A percentile compares a stretch with the other conserved stretches of the same genome.
Evolutionary conservation across 2,113 vertebrate genomes (phyloP).

Genomic region (Muntiacus muntjak): DNA sequence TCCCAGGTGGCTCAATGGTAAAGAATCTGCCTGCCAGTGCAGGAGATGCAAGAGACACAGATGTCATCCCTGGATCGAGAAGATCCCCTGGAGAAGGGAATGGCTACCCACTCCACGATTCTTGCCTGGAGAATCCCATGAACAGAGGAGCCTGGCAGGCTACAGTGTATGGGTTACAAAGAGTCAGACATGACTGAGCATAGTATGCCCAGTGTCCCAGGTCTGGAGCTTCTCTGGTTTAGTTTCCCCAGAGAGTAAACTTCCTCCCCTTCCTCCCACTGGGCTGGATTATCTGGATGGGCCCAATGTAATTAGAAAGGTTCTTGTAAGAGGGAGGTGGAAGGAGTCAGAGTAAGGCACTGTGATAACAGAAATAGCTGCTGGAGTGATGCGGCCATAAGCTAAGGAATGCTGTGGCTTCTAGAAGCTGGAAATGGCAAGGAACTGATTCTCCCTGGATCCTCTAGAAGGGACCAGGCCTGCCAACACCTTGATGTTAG

Average conservation of each 20-base stretch:
- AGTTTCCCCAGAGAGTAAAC: not conserved
- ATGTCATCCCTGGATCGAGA: not conserved
- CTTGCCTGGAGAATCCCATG: not conserved
- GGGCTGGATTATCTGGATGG: not conserved
- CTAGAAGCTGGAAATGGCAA: not conserved
- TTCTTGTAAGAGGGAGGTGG: not conserved
- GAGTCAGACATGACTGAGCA: not conserved
- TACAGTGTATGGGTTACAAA: not conserved
- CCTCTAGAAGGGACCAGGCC: not conserved
- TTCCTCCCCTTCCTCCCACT: not conserved
- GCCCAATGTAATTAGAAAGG: not conserved
- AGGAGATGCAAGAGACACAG: not conserved
- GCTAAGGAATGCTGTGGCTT: not conserved
- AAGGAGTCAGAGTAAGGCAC: not conserved
- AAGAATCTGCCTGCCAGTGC: not conserved
- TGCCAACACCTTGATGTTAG: not conserved
- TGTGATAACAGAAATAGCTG: not conserved
- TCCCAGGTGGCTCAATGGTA: not conserved
- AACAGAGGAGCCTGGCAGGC: not conserved
- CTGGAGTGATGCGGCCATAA: accelerated
- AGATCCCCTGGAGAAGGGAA: not conserved
- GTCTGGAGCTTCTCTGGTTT: not conserved
- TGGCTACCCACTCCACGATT: not conserved
- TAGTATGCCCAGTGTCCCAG: not conserved
- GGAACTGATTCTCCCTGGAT: not conserved